Evolutionary conservation across 2,888 invertebrate genomes (phyloP).

Genomic region (Gerris lacustris): DNA sequence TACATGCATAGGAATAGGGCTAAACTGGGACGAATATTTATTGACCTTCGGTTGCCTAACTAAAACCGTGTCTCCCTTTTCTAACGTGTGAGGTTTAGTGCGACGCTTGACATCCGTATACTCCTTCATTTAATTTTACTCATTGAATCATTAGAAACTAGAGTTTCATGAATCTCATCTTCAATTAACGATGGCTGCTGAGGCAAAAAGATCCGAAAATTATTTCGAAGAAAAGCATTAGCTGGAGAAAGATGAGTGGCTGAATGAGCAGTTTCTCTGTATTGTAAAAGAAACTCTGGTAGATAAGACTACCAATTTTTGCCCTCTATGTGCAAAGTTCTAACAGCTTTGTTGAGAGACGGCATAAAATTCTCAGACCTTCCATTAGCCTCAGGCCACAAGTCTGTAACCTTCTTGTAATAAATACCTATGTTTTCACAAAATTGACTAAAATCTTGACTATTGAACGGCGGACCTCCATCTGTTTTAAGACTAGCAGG

Average conservation of each 20-base stretch:
- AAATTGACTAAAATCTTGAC: background rate
- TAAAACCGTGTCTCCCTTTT: background rate
- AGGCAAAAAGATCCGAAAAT: background rate
- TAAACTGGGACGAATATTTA: background rate
- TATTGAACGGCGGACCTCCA: constrained; percentile 10
- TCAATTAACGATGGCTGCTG: background rate
- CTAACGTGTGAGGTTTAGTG: background rate
- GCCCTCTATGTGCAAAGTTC: too few relatives aligned
- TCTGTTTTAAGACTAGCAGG: background rate
- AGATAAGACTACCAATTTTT: too few relatives aligned
- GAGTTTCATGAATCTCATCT: background rate
- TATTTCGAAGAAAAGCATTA: background rate
- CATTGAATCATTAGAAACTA: background rate
- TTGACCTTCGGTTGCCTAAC: background rate
- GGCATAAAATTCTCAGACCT: background rate
- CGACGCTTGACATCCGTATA: background rate
- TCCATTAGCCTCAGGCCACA: constrained; percentile 9
- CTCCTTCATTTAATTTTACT: background rate
- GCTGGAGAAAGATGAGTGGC: background rate
- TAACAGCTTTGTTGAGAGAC: too few relatives aligned
- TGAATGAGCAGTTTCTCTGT: too few relatives aligned
- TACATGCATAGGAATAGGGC: background rate
- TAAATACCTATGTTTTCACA: background rate
- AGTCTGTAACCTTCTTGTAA: background rate
- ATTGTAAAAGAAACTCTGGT: too few relatives aligned